Evolutionary conservation across 2,888 invertebrate species (phyloP).

Genomic region (Papilio gigon): DNA sequence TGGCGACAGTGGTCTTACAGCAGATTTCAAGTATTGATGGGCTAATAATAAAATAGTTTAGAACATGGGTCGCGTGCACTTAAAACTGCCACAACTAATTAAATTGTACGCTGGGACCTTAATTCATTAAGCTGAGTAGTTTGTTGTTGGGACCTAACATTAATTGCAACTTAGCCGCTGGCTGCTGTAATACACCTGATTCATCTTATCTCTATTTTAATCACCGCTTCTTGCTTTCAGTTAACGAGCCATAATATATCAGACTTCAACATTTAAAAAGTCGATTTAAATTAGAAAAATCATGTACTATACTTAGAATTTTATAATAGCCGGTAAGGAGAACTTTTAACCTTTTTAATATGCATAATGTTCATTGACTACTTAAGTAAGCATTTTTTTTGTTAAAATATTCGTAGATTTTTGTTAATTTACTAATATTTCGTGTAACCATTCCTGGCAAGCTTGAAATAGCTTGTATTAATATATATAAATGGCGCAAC

Average conservation of each 20-base stretch:
- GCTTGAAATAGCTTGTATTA: no score
- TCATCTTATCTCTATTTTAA: slow-evolving; percentile 27
- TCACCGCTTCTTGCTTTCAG: not conserved
- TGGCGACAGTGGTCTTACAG: no score
- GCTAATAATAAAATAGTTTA: slow-evolving; percentile 7
- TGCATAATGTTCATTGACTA: no score
- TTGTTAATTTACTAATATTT: no score
- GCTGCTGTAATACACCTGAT: slow-evolving; percentile 21
- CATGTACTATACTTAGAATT: not conserved
- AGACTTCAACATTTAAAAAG: not conserved
- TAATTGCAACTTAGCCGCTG: slow-evolving; percentile 28
- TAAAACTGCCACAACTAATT: slow-evolving; percentile 25
- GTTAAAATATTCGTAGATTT: no score
- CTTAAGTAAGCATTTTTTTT: no score
- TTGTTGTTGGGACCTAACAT: slow-evolving; percentile 31
- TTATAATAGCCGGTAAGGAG: no score
- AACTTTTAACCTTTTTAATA: no score
- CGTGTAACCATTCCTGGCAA: no score
- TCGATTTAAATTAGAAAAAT: not conserved
- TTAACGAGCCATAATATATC: not conserved
- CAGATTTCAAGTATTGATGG: not conserved
- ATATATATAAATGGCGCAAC: no score
- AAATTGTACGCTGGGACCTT: slow-evolving; percentile 19
- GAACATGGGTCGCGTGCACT: slow-evolving; percentile 4
- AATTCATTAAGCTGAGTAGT: slow-evolving; percentile 33